These are phyloP conservation scores for Rhodophaea formosa DNA, from an alignment of 2,888 invertebrate genomes.

Conservation along the genomic window DNA sequence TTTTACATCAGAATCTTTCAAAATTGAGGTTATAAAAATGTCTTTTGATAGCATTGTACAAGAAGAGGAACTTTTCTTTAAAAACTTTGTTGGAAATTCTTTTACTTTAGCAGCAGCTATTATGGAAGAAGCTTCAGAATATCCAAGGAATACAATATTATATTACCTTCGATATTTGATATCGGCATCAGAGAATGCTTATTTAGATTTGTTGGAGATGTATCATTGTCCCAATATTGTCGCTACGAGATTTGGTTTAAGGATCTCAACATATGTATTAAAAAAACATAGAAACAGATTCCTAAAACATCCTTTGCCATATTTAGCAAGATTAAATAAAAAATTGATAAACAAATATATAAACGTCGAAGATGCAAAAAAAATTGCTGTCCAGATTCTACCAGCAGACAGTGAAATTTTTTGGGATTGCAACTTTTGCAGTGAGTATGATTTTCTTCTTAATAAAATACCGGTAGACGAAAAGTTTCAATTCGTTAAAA, in stretches of 20 bases:
- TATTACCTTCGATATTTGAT: constrained; percentile 31
- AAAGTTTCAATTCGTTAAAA: constrained; percentile 42
- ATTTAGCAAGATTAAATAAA: constrained; percentile 39
- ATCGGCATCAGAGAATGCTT: constrained; percentile 39
- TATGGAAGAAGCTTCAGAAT: constrained; percentile 19
- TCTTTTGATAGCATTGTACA: constrained; percentile 12
- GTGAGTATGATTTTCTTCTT: constrained; percentile 39
- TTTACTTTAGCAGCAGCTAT: constrained; percentile 39
- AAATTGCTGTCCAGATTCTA: constrained; percentile 37
- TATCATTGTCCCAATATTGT: constrained; percentile 18
- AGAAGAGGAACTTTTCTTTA: constrained; percentile 26
- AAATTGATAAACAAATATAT: constrained; percentile 37
- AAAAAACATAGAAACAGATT: constrained; percentile 50
- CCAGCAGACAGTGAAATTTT: constrained; percentile 36
- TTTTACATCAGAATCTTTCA: constrained; percentile 44
- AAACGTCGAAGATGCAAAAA: constrained; percentile 44
- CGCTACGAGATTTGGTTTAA: constrained; percentile 31
- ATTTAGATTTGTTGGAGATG: constrained; percentile 50
- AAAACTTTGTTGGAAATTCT: constrained; percentile 43
- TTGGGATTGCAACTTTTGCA: constrained; percentile 43
- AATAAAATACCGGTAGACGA: constrained; percentile 42
- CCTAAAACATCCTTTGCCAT: constrained; percentile 39
- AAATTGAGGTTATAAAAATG: constrained; percentile 38
- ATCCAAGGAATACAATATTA: constrained; percentile 20
- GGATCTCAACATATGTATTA: constrained; percentile 41